Base-by-base conservation (phyloP, 2,888 invertebrate genomes). In the Embidobia sp. region DNA sequence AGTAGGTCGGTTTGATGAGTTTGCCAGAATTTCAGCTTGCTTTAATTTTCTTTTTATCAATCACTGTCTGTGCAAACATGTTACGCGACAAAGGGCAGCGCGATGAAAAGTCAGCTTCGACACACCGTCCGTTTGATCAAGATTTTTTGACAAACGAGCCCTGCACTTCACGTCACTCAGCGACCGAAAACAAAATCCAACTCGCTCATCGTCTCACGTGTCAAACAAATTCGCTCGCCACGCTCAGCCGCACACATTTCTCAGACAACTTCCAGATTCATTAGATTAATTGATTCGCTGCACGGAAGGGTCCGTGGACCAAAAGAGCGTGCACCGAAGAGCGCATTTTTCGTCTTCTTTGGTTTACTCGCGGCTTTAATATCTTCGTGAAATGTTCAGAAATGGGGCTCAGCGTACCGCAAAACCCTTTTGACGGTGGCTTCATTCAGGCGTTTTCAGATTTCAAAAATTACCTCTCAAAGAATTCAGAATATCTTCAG, bases 91-190 rank as follows among this genome's bases (percentile, higher is more conserved):
- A 59, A 59, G 44, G 31, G 29, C 57, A 31, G 27, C 13, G 8
- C 26, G 16, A 59, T 44, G 33, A 33, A 59, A 59, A 59, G 44
- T 44, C 33, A 10, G n/a, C 6, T 16, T 26, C 16, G 5, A 37
- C 29, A 22, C 16, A 29, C 22, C 46, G 46, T 59, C 16, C 22
- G 26, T 46, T 33, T 57, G 44, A 57, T 31, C 29, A 57, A 46
- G 44, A 59, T 18, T 46, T 44, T 59, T 46, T 59, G 27, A 59
- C 22, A 44, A 53, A 37, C 37, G 27, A 22, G n/a, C 22, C 22
- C 22, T 10, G 27, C 11, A 13, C 40, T 55, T 10, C 6, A 18
- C 11, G 59, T 59, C 59, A 42, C 11, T 44, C 22, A 33, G 13
- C n/a, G 13, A 13, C 42, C 11, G 13, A 18, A 42, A n/a, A n/a